Conservation (phyloP, 1,140 invertebrate genomes). For the Pseudomyrmex sp. region DNA sequence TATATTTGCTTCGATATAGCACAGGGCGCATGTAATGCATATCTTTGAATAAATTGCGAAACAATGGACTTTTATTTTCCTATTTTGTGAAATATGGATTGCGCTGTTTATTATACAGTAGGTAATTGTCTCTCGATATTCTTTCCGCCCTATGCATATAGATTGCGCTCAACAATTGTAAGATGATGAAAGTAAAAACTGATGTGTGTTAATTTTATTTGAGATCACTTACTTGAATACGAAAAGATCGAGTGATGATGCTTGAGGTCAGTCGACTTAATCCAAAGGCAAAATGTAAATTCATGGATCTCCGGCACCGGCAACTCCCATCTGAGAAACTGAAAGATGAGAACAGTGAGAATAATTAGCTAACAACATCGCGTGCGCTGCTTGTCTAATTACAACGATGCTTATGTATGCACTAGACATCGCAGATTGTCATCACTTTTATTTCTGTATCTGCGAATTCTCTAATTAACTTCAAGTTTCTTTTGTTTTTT, state of each 20-base stretch:
- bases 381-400: conserved; percentile 19
- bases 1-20: conserved; percentile 2
- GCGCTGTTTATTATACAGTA: neutral
- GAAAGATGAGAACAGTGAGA: conserved; percentile 41
- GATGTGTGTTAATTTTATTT: neutral
- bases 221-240: conserved; percentile 87
- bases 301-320: conserved; percentile 87
- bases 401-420: neutral
- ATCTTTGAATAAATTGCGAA: neutral
- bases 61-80: neutral
- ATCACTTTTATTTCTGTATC: neutral
- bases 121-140: neutral
- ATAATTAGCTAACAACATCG: conserved; percentile 2
- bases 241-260: conserved; percentile 88
- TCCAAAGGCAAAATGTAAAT: conserved; percentile 89
- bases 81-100: conserved; percentile 3
- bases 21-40: neutral
- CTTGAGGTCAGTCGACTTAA: conserved; percentile 86
- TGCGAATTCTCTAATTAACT: too few species aligned
- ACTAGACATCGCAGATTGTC: neutral
- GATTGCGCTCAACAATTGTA: neutral
- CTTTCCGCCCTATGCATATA: neutral
- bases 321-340: conserved; percentile 89
- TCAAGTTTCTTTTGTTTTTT: too few species aligned
- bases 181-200: neutral